These are phyloP conservation scores for Spermophilus dauricus DNA, from an alignment of 2,113 vertebrate species.

Conservation along the genomic window DNA sequence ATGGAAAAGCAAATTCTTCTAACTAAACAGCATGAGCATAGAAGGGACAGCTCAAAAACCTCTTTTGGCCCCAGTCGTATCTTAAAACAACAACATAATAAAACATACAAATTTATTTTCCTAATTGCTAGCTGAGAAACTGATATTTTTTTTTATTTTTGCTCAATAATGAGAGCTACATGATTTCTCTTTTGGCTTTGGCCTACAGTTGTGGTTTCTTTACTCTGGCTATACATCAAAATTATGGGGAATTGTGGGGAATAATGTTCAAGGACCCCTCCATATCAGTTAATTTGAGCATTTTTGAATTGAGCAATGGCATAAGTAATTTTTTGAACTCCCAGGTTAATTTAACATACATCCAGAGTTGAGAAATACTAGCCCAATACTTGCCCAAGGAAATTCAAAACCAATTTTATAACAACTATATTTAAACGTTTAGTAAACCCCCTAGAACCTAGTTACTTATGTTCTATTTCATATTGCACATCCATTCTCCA, in stretches of 20 bases:
- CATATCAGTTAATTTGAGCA: constrained; percentile 3
- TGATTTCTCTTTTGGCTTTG: constrained; percentile 33
- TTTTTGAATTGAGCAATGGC: background rate
- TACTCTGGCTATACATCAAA: background rate
- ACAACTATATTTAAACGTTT: constrained; percentile 30
- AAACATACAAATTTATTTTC: constrained; percentile 39
- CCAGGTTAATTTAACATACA: background rate
- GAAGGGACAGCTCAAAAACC: background rate
- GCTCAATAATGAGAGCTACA: constrained; percentile 26
- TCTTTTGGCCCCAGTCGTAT: background rate
- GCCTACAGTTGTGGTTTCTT: background rate
- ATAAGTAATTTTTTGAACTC: background rate
- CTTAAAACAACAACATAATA: background rate
- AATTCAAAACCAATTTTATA: constrained; percentile 33
- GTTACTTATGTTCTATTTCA: constrained; percentile 52
- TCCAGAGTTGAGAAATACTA: constrained; percentile 1
- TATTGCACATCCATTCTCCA: background rate
- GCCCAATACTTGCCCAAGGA: background rate
- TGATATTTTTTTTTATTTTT: background rate
- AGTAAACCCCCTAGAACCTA: background rate
- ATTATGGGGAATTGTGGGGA: background rate
- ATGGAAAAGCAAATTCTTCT: constrained; percentile 26
- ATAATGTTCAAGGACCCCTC: background rate
- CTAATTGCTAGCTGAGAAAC: constrained; percentile 37
- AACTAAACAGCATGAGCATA: constrained; percentile 43